Base-by-base conservation (phyloP, 2,797 vertebrate genomes). In the Serranus cabrilla region DNA sequence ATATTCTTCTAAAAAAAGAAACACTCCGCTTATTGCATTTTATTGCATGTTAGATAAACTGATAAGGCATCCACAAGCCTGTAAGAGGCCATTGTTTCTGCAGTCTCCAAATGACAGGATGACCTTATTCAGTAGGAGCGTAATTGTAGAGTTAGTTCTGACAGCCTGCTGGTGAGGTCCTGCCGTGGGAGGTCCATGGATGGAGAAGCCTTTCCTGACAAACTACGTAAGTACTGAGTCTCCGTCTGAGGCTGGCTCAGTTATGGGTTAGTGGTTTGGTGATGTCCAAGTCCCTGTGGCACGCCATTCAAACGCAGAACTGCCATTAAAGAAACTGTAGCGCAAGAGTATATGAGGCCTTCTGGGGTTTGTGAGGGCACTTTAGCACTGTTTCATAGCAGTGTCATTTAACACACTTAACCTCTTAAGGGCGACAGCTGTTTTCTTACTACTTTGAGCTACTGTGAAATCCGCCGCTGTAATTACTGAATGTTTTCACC, bases 151-250 rank as follows among this genome's bases (percentile, higher is more conserved):
- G 84, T 86, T 62, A 83, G 27, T 84, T 86, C 83, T 71, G 75
- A 85, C 71, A 67, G 83, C 54, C 78, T 71, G 45, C 76, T 81
- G 76, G 64, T 84, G 88, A 86, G 86, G 85, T 91, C 81, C 18
- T 77, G 69, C 88, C 78, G 82, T 90, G 88, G 87, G 91, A 91
- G 91, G 87, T 92, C 90, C 83, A 67, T 39, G 57, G 77, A 76
- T 43, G n/a, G 75, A 78, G 70, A 74, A 73, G 66, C 55, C 56
- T 78, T 71, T 83, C 60, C 75, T 78, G 69, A 80, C 76, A 78
- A 59, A 49, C 62, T 54, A 54, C 43, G 50, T 78, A 65, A 80
- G 74, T 79, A 46, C 79, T 54, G 63, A 74, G 71, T 84, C 74
- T 79, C 84, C 64, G 70, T 84, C 61, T 71, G 63, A 63, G 73